Conservation (phyloP, 2,797 vertebrate species). For the Chelidonichthys spinosus region DNA sequence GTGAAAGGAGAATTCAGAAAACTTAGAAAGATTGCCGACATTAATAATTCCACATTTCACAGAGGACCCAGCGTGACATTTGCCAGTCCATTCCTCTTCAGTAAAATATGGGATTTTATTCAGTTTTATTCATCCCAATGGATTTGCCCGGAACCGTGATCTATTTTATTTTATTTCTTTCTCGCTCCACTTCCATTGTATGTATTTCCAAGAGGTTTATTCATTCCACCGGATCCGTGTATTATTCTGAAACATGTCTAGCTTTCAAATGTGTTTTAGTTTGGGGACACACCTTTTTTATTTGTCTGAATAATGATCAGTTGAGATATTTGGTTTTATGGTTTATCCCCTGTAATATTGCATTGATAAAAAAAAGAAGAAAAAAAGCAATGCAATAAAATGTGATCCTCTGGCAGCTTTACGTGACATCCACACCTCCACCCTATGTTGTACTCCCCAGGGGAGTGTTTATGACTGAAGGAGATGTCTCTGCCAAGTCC, state of each 20-base stretch:
- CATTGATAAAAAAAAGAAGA: background rate
- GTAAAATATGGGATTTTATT: constrained; percentile 28
- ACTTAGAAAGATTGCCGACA: constrained; percentile 15
- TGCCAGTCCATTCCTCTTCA: constrained; percentile 12
- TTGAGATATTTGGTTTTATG: constrained; percentile 49
- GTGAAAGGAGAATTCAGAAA: constrained; percentile 24
- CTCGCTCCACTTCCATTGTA: constrained; percentile 1
- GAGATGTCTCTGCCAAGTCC: constrained; percentile 59
- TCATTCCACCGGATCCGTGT: background rate
- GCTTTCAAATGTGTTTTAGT: constrained; percentile 31
- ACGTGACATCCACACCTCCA: constrained; percentile 39
- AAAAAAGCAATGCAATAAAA: constrained; percentile 58
- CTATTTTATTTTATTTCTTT: background rate
- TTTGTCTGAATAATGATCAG: constrained; percentile 59
- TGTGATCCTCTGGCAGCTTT: constrained; percentile 59
- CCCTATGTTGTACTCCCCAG: constrained; percentile 45
- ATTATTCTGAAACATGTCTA: constrained; percentile 18
- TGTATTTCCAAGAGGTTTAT: constrained; percentile 27
- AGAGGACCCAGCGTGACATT: constrained; percentile 23
- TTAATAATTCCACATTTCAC: constrained; percentile 45
- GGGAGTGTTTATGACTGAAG: constrained; percentile 63
- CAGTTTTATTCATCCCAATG: constrained; percentile 4
- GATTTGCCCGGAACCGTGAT: constrained; percentile 8
- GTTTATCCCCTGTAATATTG: constrained; percentile 19
- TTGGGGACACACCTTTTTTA: constrained; percentile 42